Evolutionary conservation across 2,113 vertebrate genomes (phyloP).

Genomic region (Platichthys flesus): DNA sequence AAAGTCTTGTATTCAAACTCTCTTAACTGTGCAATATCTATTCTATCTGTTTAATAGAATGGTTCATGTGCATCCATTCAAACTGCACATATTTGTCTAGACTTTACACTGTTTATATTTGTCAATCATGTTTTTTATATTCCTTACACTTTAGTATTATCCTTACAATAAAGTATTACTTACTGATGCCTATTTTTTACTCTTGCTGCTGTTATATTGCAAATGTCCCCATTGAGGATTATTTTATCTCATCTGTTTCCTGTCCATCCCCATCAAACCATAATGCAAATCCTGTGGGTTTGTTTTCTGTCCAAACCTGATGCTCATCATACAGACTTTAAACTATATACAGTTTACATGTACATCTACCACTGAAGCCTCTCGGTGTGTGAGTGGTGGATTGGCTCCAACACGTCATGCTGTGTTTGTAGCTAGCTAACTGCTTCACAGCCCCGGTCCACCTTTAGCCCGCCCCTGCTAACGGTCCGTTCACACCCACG

Average conservation of each 20-base stretch:
- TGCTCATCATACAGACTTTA: not conserved
- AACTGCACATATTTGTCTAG: no score
- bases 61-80: no score
- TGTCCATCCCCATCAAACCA: not conserved
- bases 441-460: not conserved
- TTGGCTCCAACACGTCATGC: not conserved
- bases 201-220: no score
- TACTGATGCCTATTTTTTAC: no score
- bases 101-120: no score
- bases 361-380: not conserved
- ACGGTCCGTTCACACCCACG: not conserved
- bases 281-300: not conserved
- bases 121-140: no score
- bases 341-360: not conserved
- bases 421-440: constrained; percentile 33
- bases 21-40: no score
- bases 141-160: no score
- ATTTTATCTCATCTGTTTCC: no score
- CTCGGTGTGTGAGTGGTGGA: not conserved
- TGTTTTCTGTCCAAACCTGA: not conserved
- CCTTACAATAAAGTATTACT: no score
- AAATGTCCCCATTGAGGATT: not conserved
- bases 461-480: not conserved
- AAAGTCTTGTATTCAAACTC: no score
- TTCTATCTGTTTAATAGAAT: no score